Evolutionary conservation across 2,113 vertebrate species (phyloP).

Genomic region (Lipophrys pholis): DNA sequence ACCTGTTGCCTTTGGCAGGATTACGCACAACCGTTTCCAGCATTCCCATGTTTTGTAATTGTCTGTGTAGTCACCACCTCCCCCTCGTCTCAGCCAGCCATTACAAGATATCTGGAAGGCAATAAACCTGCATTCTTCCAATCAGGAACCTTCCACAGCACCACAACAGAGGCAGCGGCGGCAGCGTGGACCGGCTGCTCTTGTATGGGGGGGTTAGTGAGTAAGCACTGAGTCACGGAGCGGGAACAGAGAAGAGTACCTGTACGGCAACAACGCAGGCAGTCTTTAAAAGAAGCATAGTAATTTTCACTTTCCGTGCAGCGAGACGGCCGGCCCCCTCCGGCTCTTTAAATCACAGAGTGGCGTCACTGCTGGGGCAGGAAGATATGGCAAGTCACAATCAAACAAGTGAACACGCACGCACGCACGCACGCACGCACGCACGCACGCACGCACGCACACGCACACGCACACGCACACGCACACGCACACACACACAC

Average conservation of each 20-base stretch:
- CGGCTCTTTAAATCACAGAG: constrained; percentile 61
- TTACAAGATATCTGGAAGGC: constrained; percentile 60
- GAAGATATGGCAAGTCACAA: constrained; percentile 12
- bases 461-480: neutral
- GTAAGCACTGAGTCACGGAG: constrained; percentile 62
- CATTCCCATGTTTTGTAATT: constrained; percentile 68
- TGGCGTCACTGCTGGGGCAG: constrained; percentile 37
- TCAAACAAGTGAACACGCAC: neutral
- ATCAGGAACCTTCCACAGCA: constrained; percentile 25
- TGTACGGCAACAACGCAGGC: constrained; percentile 59
- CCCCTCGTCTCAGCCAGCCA: constrained; percentile 45
- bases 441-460: neutral
- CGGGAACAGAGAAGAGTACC: constrained; percentile 56
- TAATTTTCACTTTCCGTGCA: constrained; percentile 74
- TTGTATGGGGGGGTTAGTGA: constrained; percentile 33
- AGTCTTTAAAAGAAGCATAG: constrained; percentile 47
- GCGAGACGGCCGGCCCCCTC: constrained; percentile 37
- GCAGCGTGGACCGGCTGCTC: constrained; percentile 29
- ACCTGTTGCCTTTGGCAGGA: constrained; percentile 54
- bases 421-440: neutral
- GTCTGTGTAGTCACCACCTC: constrained; percentile 57
- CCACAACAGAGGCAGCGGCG: constrained; percentile 34
- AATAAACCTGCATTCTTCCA: constrained; percentile 49
- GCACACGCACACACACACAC: neutral
- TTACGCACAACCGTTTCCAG: constrained; percentile 54